These are phyloP conservation scores for Prionace glauca DNA, from an alignment of 2,797 vertebrate genomes.

Conservation along the genomic window DNA sequence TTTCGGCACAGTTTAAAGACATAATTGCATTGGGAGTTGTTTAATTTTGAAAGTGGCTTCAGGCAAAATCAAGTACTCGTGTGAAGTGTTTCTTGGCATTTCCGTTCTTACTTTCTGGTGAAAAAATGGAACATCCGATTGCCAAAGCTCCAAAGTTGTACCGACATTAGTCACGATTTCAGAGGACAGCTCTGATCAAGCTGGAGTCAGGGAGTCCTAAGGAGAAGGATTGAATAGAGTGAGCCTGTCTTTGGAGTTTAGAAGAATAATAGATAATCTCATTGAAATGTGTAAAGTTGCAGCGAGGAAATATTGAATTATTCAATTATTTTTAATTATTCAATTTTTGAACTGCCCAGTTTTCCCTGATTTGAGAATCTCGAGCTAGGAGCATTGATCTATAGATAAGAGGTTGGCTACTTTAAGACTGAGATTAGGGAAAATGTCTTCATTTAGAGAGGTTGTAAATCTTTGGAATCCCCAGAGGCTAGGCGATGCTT, in stretches of 20 bases:
- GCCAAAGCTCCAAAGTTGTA: neutral
- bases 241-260: neutral
- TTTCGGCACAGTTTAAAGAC: neutral
- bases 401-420: neutral
- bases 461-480: too few relatives aligned
- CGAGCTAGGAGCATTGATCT: neutral
- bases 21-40: neutral
- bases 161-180: neutral
- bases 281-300: neutral
- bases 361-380: neutral
- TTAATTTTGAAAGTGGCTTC: neutral
- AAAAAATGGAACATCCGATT: neutral
- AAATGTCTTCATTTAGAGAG: too few relatives aligned
- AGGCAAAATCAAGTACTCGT: neutral
- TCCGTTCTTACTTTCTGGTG: neutral
- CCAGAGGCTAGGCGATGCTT: too few relatives aligned
- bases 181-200: neutral
- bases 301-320: too few relatives aligned
- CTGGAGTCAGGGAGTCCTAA: neutral
- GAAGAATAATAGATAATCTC: neutral
- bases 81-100: neutral
- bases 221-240: neutral
- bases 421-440: neutral
- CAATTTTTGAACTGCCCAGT: neutral
- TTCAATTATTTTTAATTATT: too few relatives aligned